phyloP scores from a whole-genome alignment of 2,797 vertebrate genomes.

The Corythornis leucogaster region DNA sequence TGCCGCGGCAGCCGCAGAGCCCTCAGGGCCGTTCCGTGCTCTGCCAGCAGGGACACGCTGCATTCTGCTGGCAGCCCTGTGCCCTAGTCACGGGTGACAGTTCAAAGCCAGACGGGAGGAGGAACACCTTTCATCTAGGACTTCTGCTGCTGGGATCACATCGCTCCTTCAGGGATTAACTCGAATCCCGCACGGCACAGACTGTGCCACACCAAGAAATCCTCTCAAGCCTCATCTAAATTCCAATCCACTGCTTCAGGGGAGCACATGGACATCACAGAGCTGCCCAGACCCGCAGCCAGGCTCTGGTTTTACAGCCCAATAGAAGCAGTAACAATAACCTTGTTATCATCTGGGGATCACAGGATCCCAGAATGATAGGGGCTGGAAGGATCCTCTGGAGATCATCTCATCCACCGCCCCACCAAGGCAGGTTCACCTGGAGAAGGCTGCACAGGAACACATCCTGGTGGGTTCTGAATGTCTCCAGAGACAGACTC shows the following conservation, averaged over 20 bases:
- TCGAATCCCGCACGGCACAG: background rate
- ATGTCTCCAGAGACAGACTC: no score
- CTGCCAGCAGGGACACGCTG: background rate
- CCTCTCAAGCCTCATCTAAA: background rate
- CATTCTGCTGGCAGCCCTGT: background rate
- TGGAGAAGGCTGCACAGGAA: no score
- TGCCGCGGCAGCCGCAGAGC: accelerated
- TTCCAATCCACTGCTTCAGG: background rate
- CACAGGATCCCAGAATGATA: no score
- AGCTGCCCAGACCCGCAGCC: background rate
- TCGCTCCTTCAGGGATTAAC: background rate
- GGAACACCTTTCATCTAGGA: constrained; percentile 12
- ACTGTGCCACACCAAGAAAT: background rate
- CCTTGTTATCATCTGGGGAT: background rate
- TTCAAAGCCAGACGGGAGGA: background rate
- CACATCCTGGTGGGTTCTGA: no score
- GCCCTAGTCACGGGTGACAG: constrained; percentile 9
- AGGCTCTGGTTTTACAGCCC: background rate
- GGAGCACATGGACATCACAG: background rate
- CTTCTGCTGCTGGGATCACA: background rate
- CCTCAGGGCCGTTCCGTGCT: background rate
- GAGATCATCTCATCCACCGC: no score
- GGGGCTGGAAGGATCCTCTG: no score
- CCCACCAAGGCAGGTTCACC: no score
- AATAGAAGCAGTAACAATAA: background rate